These are phyloP conservation scores for Peromyscus aztecus DNA, from an alignment of 2,797 vertebrate species.

Conservation along the genomic window DNA sequence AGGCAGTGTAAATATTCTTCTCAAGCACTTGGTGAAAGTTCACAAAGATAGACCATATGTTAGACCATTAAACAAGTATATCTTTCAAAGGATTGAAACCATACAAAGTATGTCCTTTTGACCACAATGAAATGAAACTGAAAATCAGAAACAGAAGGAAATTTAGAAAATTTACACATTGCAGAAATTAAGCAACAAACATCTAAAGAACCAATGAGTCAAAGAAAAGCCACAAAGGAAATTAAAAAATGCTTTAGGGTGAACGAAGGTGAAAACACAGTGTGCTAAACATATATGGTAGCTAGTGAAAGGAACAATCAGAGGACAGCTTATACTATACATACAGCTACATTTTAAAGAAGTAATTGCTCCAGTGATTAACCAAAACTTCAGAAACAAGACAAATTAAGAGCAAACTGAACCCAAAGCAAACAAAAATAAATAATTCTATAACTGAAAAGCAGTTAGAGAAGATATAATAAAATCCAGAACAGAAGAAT, in stretches of 20 bases:
- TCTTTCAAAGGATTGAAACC: constrained; percentile 42
- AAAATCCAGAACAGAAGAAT: constrained; percentile 29
- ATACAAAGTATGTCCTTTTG: constrained; percentile 39
- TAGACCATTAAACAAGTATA: constrained; percentile 24
- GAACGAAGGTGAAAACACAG: constrained; percentile 31
- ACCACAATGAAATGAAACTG: constrained; percentile 24
- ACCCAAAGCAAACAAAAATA: neutral
- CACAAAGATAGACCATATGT: constrained; percentile 29
- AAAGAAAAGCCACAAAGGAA: constrained; percentile 43
- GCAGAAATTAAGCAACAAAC: constrained; percentile 14
- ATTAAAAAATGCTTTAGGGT: constrained; percentile 61
- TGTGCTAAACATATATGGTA: neutral
- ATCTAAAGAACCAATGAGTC: constrained; percentile 14
- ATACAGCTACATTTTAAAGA: neutral
- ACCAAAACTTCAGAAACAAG: neutral
- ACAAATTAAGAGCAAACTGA: constrained; percentile 21
- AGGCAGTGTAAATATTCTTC: neutral
- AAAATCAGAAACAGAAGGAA: constrained; percentile 58
- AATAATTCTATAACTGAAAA: neutral
- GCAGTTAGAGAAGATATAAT: neutral
- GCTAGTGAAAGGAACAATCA: constrained; percentile 17
- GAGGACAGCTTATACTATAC: neutral
- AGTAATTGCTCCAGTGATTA: neutral
- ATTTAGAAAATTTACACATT: constrained; percentile 59
- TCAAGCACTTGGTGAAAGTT: constrained; percentile 25